A percentile compares a stretch with the other conserved stretches of the same genome.
Conservation (phyloP, 2,113 vertebrate species). For the Sminthopsis crassicaudata region DNA sequence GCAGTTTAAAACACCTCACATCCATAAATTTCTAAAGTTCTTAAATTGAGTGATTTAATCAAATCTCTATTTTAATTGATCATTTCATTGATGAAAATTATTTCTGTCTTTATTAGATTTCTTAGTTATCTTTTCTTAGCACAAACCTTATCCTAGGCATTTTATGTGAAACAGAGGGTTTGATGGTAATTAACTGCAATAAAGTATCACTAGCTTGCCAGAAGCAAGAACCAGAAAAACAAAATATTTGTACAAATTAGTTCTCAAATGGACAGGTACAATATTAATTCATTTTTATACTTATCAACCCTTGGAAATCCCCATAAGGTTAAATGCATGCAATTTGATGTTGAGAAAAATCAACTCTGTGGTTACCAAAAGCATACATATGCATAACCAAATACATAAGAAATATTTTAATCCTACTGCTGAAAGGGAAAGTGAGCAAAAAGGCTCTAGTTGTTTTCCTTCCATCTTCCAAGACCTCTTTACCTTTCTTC, state of each 20-base stretch:
- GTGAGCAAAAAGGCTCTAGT: background rate
- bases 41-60: slow-evolving; percentile 55
- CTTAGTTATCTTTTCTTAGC: slow-evolving; percentile 41
- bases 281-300: slow-evolving; percentile 4
- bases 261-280: background rate
- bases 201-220: slow-evolving; percentile 52
- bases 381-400: background rate
- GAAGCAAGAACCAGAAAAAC: slow-evolving; percentile 39
- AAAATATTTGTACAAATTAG: slow-evolving; percentile 14
- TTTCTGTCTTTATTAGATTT: slow-evolving; percentile 69
- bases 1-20: slow-evolving; percentile 34
- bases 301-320: slow-evolving; percentile 26
- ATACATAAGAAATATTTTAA: background rate
- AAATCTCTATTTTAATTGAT: slow-evolving; percentile 60
- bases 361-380: background rate
- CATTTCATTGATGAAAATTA: slow-evolving; percentile 60
- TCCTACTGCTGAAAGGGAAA: background rate
- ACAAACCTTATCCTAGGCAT: slow-evolving; percentile 43
- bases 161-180: slow-evolving; percentile 45
- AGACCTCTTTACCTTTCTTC: background rate
- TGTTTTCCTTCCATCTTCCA: background rate
- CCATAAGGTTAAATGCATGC: background rate
- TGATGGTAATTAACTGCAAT: slow-evolving; percentile 43
- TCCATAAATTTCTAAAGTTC: slow-evolving; percentile 50
- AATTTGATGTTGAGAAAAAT: background rate